These are phyloP conservation scores for Mustela nigripes DNA, from an alignment of 2,113 vertebrate species.

Conservation along the genomic window DNA sequence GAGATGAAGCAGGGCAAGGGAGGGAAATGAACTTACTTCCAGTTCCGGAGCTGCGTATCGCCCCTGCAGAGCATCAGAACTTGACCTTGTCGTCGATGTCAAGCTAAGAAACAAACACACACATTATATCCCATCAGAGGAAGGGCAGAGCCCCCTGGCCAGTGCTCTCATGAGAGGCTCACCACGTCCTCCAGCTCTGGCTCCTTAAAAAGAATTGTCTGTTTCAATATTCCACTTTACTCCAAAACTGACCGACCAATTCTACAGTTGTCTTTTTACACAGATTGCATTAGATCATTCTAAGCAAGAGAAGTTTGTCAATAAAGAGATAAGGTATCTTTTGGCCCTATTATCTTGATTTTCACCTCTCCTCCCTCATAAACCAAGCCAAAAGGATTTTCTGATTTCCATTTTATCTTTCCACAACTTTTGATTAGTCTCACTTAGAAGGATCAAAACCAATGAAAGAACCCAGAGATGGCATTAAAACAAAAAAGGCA, in stretches of 20 bases:
- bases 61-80: slow-evolving; percentile 94
- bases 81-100: slow-evolving; percentile 96
- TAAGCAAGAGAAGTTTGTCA: neutral
- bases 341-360: neutral
- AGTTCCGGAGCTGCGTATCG: slow-evolving; percentile 92
- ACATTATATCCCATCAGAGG: no score
- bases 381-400: neutral
- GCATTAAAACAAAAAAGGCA: neutral
- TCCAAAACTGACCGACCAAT: neutral
- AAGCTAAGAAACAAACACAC: slow-evolving; percentile 88
- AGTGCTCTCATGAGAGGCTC: neutral
- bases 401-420: neutral
- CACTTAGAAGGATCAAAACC: neutral
- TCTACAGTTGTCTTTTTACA: neutral
- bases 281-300: neutral
- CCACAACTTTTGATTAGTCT: neutral
- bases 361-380: neutral
- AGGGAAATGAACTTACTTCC: slow-evolving; percentile 90
- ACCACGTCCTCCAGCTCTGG: rapidly evolving
- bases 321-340: neutral
- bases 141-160: neutral
- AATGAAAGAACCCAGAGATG: neutral
- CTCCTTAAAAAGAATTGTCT: neutral
- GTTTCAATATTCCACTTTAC: neutral
- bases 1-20: neutral